phyloP scores from a whole-genome alignment of 2,888 invertebrate genomes.

The Panorpa germanica region DNA sequence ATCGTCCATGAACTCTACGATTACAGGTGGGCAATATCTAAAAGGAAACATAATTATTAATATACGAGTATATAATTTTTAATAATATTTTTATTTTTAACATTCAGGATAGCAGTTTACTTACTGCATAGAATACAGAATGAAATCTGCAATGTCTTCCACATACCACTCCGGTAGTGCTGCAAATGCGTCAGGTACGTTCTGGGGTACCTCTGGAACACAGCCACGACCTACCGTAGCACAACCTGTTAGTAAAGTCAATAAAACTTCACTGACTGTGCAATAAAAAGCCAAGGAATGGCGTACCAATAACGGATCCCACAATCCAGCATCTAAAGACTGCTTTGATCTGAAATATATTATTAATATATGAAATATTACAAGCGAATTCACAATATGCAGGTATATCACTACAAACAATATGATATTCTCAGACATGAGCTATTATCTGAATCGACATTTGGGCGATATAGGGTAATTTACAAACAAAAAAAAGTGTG shows the following conservation, averaged over 20 bases:
- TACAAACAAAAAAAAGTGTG: too few species aligned
- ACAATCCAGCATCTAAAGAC: conserved; percentile 76
- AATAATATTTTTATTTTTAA: conserved; percentile 2
- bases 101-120: conserved; percentile 21
- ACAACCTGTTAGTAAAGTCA: conserved; percentile 38
- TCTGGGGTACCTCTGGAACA: conserved; percentile 32
- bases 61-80: background rate
- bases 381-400: conserved; percentile 3
- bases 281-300: conserved; percentile 76
- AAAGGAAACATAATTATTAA: conserved; percentile 14
- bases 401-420: too few species aligned
- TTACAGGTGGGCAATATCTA: conserved; percentile 57
- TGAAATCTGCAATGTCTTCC: conserved; percentile 92
- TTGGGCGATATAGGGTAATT: too few species aligned
- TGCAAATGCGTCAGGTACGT: conserved; percentile 56
- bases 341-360: conserved; percentile 54
- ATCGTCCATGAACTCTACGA: conserved; percentile 60
- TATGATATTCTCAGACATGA: too few species aligned
- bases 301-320: conserved; percentile 67
- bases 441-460: too few species aligned
- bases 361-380: background rate
- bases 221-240: conserved; percentile 27
- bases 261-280: conserved; percentile 62
- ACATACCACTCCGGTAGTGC: conserved; percentile 95
- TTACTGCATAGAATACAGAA: conserved; percentile 84